Evolutionary conservation across 2,888 invertebrate genomes (phyloP).

Genomic region (Dryocosmus kuriphilus): DNA sequence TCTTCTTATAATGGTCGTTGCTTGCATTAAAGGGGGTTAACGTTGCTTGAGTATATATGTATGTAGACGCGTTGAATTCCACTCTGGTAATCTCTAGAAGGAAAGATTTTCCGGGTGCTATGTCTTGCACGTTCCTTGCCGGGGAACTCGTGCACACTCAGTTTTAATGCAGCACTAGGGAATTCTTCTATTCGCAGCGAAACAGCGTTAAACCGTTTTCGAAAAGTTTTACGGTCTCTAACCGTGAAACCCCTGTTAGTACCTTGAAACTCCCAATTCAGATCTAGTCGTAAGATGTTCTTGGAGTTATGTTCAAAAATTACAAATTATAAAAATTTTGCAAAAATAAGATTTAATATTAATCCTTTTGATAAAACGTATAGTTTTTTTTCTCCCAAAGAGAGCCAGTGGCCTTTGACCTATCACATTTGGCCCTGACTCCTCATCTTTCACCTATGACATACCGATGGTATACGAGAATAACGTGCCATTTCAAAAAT

Average conservation of each 20-base stretch:
- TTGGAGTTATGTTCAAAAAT: neutral
- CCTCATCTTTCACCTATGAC: no score
- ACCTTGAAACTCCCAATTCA: neutral
- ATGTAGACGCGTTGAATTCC: constrained; percentile 6
- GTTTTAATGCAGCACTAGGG: constrained; percentile 33
- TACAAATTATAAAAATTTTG: neutral
- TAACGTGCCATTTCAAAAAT: no score
- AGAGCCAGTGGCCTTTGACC: no score
- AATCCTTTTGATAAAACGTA: no score
- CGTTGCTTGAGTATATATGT: neutral
- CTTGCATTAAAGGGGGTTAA: neutral
- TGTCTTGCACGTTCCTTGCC: constrained; percentile 29
- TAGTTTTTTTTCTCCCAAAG: no score
- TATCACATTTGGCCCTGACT: no score
- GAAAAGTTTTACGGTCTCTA: constrained; percentile 7
- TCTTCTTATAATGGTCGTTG: neutral
- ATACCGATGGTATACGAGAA: no score
- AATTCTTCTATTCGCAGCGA: constrained; percentile 18
- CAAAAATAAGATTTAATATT: neutral
- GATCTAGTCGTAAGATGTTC: neutral
- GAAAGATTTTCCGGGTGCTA: constrained; percentile 27
- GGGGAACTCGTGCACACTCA: constrained; percentile 5
- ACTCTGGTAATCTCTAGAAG: constrained; percentile 18
- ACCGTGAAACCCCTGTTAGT: neutral
- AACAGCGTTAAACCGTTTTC: constrained; percentile 19